phyloP scores from a whole-genome alignment of 2,797 vertebrate species.

The Gobionotothen gibberifrons region DNA sequence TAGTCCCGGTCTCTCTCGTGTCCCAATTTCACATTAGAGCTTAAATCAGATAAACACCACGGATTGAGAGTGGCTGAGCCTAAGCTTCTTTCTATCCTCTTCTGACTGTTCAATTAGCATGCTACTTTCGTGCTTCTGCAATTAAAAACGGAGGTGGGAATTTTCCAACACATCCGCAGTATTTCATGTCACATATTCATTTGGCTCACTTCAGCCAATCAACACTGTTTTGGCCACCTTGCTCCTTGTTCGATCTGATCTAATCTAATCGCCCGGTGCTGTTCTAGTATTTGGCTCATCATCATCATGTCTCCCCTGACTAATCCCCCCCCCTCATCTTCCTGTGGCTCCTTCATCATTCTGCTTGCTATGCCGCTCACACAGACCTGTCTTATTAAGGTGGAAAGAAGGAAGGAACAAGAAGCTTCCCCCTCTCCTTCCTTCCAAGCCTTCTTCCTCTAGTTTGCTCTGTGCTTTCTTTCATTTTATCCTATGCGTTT shows the following conservation, averaged over 20 bases:
- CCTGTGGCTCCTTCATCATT: conserved; percentile 56
- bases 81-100: conserved; percentile 25
- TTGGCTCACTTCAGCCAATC: conserved; percentile 56
- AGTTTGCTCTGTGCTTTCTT: conserved; percentile 29
- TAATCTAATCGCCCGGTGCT: conserved; percentile 53
- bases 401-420: conserved; percentile 38
- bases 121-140: conserved; percentile 36
- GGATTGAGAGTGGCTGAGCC: conserved; percentile 51
- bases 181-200: conserved; percentile 40
- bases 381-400: conserved; percentile 77
- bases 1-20: conserved; percentile 31
- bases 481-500: conserved; percentile 22
- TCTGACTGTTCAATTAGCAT: conserved; percentile 54
- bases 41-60: conserved; percentile 60
- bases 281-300: conserved; percentile 65
- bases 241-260: conserved; percentile 48
- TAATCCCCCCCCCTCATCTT: conserved; percentile 30
- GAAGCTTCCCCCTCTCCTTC: conserved; percentile 42
- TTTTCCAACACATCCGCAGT: conserved; percentile 24
- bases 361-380: conserved; percentile 74
- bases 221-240: conserved; percentile 44
- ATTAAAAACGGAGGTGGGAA: conserved; percentile 46
- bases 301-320: conserved; percentile 41
- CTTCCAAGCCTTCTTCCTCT: conserved; percentile 23
- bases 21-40: conserved; percentile 54